Base-by-base conservation (phyloP, 1,140 invertebrate species). In the Lethocerus indicus region DNA sequence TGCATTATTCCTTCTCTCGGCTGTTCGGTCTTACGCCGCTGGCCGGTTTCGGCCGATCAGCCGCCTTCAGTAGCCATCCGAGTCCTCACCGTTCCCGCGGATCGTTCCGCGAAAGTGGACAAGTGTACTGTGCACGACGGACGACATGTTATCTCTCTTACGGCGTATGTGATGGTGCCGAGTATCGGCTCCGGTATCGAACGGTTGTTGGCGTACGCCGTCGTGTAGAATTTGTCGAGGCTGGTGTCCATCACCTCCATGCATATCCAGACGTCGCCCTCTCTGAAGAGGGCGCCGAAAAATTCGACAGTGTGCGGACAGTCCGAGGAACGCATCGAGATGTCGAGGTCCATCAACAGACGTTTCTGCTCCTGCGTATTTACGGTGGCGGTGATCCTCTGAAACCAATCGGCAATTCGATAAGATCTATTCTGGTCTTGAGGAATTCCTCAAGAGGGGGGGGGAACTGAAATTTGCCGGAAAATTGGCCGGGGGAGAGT, bases 231-330 rank as follows among this genome's bases (percentile, higher is more conserved):
- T 67, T 98, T 97, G 61, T 99, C 95, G 54, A 98, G 72, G 64
- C 91, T 96, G 54, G 87, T 94, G 57, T 93, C 87, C 95, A 98
- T 98, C 12, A 97, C 78, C 69, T 98, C 94, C 94, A 99, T 98
- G 63, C 93, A 98, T 61, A 98, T 97, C 93, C 93, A 98, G 25
- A 97, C 93, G 68, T 96, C 91, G 14, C 87, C 88, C 67, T 92
- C 87, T 39, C 86, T 79, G 59, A 98, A 95, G 59, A 98, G 79
- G 41, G 91, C 93, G 13, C 95, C 95, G 67, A 90, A 92, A 71
- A 96, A 98, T 61, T 95, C 88, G 2, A 98, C 94, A 40, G 96
- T 98, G 62, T 93, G 91, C 0, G 81, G 82, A 67, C 93, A 98
- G 58, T 89, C 91, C 58, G 91, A 91, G 52, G 87, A 91, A 55